A percentile compares a stretch with the other conserved stretches of the same genome.
These are phyloP conservation scores for Phrynocephalus forsythii DNA, from an alignment of 2,797 vertebrate genomes.

Conservation along the genomic window DNA sequence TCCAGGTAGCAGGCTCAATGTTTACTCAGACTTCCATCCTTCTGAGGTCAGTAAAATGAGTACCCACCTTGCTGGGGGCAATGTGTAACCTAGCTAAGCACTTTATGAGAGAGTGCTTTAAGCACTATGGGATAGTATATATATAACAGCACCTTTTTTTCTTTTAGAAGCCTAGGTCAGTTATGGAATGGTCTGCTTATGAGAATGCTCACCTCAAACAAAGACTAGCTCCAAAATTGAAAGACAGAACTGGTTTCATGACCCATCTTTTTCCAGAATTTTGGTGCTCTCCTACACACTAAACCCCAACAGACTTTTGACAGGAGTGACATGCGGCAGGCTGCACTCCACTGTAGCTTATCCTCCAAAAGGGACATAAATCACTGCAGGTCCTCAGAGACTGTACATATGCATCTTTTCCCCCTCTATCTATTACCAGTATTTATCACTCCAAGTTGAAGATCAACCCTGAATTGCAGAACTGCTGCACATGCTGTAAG, in stretches of 20 bases:
- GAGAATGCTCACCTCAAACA: too few species aligned
- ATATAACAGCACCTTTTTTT: too few species aligned
- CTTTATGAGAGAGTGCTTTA: too few species aligned
- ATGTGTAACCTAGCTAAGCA: too few species aligned
- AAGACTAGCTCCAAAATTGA: neutral
- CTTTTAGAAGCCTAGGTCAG: too few species aligned
- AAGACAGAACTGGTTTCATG: neutral
- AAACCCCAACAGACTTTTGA: constrained; percentile 4
- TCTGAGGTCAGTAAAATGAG: too few species aligned
- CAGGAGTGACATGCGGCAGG: neutral
- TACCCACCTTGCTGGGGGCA: too few species aligned
- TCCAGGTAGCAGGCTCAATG: too few species aligned
- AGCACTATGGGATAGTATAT: too few species aligned
- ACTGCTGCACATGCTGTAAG: neutral
- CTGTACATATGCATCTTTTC: constrained; percentile 31
- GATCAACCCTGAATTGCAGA: neutral
- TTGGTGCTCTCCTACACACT: neutral
- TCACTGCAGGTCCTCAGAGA: neutral
- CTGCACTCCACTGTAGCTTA: neutral
- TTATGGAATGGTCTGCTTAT: neutral
- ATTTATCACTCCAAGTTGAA: constrained; percentile 23
- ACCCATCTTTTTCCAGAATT: constrained; percentile 4
- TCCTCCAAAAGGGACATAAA: constrained; percentile 8
- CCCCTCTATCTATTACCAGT: constrained; percentile 17
- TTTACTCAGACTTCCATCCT: too few species aligned